Percentiles rank a stretch among this genome's conserved stretches.
Evolutionary conservation across 1,140 invertebrate species (phyloP).

Genomic region (Zaprionus lachaisei): DNA sequence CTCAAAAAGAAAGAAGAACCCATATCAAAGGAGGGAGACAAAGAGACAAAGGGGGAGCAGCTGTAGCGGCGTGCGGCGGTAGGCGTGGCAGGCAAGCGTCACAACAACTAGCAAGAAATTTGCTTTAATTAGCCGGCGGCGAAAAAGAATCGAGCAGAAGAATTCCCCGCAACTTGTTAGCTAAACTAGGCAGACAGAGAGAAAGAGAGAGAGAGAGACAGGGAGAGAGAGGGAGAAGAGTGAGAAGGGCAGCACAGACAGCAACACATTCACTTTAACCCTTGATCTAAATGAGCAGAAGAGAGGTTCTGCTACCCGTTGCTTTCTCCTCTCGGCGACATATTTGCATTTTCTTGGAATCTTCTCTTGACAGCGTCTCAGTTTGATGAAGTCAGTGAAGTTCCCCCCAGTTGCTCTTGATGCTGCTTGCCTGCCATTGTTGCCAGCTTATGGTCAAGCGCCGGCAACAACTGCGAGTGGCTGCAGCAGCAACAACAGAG

Average conservation of each 20-base stretch:
- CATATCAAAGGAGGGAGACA: not conserved
- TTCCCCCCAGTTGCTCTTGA: slow-evolving; percentile 2
- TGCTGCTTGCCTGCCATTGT: slow-evolving; percentile 15
- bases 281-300: slow-evolving; percentile 41
- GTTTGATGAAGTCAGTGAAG: slow-evolving; percentile 40
- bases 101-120: slow-evolving; percentile 13
- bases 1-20: not conserved
- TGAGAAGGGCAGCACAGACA: not conserved
- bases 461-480: slow-evolving; percentile 19
- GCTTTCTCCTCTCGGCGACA: slow-evolving; percentile 33
- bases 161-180: slow-evolving; percentile 20
- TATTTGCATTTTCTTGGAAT: slow-evolving; percentile 48
- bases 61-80: not conserved
- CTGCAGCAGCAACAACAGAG: slow-evolving; percentile 3
- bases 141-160: not conserved
- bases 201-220: not conserved
- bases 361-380: slow-evolving; percentile 31
- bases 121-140: slow-evolving; percentile 26
- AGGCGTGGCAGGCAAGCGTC: slow-evolving; percentile 11
- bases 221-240: not conserved
- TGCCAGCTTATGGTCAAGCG: slow-evolving; percentile 41
- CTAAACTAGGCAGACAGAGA: not conserved
- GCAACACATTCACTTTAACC: slow-evolving; percentile 36
- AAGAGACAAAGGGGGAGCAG: not conserved
- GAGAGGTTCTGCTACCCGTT: not conserved